A percentile compares a stretch with the other conserved stretches of the same genome.
phyloP scores from a whole-genome alignment of 1,140 invertebrate species.

The Drosophila bipectinata region DNA sequence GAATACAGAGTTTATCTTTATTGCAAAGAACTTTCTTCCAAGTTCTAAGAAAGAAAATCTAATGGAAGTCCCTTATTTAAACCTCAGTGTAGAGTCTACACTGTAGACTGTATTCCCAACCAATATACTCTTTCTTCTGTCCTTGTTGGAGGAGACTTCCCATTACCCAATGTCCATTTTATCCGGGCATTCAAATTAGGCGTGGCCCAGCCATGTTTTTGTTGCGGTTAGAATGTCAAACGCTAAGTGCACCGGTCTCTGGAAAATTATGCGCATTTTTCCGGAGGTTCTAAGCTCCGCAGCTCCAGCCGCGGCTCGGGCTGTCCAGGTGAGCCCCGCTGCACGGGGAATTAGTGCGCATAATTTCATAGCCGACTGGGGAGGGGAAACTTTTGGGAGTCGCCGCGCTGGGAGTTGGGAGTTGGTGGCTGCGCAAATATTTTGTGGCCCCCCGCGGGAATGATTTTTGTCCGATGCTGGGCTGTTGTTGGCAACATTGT shows the following conservation, averaged over 20 bases:
- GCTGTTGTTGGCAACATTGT: slow-evolving; percentile 42
- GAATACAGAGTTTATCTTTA: no score
- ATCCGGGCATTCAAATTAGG: slow-evolving; percentile 31
- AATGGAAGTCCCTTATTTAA: no score
- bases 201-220: slow-evolving; percentile 2
- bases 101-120: no score
- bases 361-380: slow-evolving; percentile 71
- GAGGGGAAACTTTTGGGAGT: slow-evolving; percentile 42
- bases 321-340: slow-evolving; percentile 57
- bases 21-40: no score
- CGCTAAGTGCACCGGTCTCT: slow-evolving; percentile 39
- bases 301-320: slow-evolving; percentile 8
- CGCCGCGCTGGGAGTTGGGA: slow-evolving; percentile 71
- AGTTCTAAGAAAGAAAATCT: no score
- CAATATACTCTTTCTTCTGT: no score
- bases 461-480: slow-evolving; percentile 43
- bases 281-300: slow-evolving; percentile 9
- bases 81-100: no score
- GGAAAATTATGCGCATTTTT: slow-evolving; percentile 58
- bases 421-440: slow-evolving; percentile 72
- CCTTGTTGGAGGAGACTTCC: no score
- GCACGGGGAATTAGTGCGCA: slow-evolving; percentile 80
- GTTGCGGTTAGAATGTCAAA: slow-evolving; percentile 32
- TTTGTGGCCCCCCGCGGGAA: slow-evolving; percentile 64
- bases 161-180: neutral